Percentiles rank a stretch among this genome's conserved stretches.
Conservation (phyloP, 2,888 invertebrate species). For the Aleiodes alternator region DNA sequence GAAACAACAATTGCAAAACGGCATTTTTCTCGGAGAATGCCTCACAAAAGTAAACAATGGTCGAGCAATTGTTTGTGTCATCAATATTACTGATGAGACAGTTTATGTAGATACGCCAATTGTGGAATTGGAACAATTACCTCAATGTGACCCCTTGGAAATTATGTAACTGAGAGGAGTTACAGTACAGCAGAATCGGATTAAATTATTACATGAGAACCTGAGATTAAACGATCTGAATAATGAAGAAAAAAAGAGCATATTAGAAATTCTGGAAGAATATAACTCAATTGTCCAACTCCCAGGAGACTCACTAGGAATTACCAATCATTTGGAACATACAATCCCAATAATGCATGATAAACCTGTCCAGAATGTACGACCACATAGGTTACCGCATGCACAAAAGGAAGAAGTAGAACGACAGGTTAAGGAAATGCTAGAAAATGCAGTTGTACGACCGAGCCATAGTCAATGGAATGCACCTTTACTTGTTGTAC, state of each 20-base stretch:
- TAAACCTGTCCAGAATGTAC: conserved; percentile 60
- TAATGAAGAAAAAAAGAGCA: conserved; percentile 31
- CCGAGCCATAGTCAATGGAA: conserved; percentile 36
- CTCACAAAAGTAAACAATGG: background rate
- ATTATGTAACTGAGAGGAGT: background rate
- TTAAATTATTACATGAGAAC: background rate
- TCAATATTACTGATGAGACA: background rate
- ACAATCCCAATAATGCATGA: conserved; percentile 57
- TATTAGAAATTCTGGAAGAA: conserved; percentile 32
- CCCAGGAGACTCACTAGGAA: conserved; percentile 20
- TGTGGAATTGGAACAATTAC: no score
- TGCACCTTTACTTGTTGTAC: conserved; percentile 31
- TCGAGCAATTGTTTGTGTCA: background rate
- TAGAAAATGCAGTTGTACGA: conserved; percentile 60
- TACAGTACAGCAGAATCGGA: background rate
- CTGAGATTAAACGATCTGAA: conserved; percentile 36
- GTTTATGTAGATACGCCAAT: background rate
- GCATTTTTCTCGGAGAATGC: background rate
- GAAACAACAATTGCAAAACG: background rate
- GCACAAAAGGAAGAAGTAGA: conserved; percentile 59
- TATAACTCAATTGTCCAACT: conserved; percentile 38
- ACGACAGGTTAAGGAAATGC: conserved; percentile 61
- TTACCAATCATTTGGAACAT: conserved; percentile 54
- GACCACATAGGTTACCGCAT: conserved; percentile 63
- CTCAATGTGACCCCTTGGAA: no score